Evolutionary conservation across 2,113 vertebrate genomes (phyloP), one percentile per base, ranked within the genome.

Genomic region (Megaleporinus macrocephalus): DNA sequence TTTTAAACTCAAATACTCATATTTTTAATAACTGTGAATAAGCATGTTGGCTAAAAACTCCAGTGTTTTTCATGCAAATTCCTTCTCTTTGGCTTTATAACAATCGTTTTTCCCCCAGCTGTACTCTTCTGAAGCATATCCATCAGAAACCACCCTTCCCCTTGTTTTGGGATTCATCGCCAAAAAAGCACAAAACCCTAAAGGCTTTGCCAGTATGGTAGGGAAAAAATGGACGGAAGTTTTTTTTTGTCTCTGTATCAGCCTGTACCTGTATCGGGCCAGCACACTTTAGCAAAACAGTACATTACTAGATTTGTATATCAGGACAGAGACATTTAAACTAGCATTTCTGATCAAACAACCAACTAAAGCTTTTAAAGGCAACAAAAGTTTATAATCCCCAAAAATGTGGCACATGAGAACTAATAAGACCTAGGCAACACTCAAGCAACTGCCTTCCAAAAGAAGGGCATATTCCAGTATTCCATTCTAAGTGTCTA

Each of bases 381-480:
- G 77, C 77, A 79, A 49, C 68, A 59, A 57, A 78, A 79, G 16
- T 27, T 41, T 27, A 61, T 47, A 36, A 71, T 61, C 68, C 68
- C 22, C 36, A 49, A 10, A 49, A 27, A 18, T 61, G 24, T 20
- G 24, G 18, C 16, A 44, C 33, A 71, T 4, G 33, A 44, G 33
- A 70, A 68, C 27, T 36, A 5, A 14, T 22, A 12, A 70, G 41
- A 49, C 12, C 20, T 65, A 51, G 15, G 15, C 36, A 24, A 62
- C 22, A 61, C 27, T 5, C 33, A 57, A 70, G 24, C n/a, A n/a
- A 61, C 47, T 53, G 4, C 0, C 24, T 78, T 78, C 2, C 44
- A 51, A 65, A 26, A 1, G 62, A 61, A 26, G 24, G 44, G 5
- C 13, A 68, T 15, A 33, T 27, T 26, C 30, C 65, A 36, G 29